These are phyloP conservation scores for Gobio gobio DNA, from an alignment of 2,113 vertebrate species.

Conservation along the genomic window DNA sequence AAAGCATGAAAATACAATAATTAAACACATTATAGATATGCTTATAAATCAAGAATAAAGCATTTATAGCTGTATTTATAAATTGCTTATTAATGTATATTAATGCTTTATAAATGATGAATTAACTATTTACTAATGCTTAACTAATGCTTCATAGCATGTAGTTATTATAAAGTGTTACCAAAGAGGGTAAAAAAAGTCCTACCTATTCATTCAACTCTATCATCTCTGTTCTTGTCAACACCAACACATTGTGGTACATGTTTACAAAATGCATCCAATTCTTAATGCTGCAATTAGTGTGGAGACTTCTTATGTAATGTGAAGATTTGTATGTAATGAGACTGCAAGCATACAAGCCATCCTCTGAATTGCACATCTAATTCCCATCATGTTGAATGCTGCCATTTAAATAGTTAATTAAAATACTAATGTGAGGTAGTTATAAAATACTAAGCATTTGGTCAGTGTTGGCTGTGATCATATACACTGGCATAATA, in stretches of 20 bases:
- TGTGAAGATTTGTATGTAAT: neutral
- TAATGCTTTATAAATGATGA: too few relatives aligned
- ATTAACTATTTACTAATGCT: too few relatives aligned
- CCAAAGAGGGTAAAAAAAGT: too few relatives aligned
- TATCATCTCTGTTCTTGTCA: too few relatives aligned
- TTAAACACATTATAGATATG: too few relatives aligned
- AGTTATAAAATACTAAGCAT: neutral
- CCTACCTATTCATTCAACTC: too few relatives aligned
- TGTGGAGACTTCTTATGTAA: neutral
- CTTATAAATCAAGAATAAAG: too few relatives aligned
- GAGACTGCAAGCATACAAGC: neutral
- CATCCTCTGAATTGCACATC: neutral
- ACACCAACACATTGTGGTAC: neutral
- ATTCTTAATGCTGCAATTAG: neutral
- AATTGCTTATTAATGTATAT: too few relatives aligned
- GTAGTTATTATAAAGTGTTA: too few relatives aligned
- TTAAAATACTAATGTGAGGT: neutral
- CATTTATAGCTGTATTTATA: too few relatives aligned
- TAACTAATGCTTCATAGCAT: too few relatives aligned
- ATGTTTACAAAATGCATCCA: neutral
- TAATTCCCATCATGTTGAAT: neutral
- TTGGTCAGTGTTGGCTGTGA: neutral
- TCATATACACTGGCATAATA: neutral
- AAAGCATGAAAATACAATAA: too few relatives aligned
- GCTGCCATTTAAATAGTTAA: neutral